Evolutionary conservation across 2,888 invertebrate species (phyloP), one percentile per base, ranked within the genome.

Genomic region (Matsumyia berberina): DNA sequence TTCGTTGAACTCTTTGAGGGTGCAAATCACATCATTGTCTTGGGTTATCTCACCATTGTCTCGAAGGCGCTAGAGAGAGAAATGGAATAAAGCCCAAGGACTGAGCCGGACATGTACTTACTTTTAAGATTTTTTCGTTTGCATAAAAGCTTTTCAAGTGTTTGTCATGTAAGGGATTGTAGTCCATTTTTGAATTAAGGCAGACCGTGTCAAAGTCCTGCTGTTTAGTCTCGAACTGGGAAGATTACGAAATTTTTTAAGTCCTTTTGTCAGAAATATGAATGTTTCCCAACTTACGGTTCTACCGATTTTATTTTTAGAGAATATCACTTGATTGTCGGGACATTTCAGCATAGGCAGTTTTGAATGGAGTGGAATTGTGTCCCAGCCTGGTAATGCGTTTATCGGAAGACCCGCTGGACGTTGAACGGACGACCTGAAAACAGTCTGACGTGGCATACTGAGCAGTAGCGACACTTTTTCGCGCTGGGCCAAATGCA

Each of bases 1-100:
- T 83, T 93, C 93, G 88, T 95, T 95, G 88, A 94, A 95, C 87
- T 94, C 94, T 82, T 93, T 93, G 15, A 94, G 89, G 1, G 93
- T 93, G 88, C 95, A 95, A 0, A 94, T 93, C 0, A 94, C 94
- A 66, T 94, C 92, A 1, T 94, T 93, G 19, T 94, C 92, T 12
- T 92, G 91, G 0, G 94, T 94, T 82, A 94, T 93, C 87, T 92
- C 93, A 0, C 94, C 94, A 4, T 93, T 92, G 9, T 90, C 81
- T 46, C 92, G 92, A 90, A 94, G 91, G 31, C 93, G 90, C 87
- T 90, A 89, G 51, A 91, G 90, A 0, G 91, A 39, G 90, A 89
- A 49, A 91, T 92, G 86, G n/a, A 9, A 31, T 51, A n/a, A 1
- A 46, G 60, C 37, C 44, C 39, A 8, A 4, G 46, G 24, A 4